phyloP scores from a whole-genome alignment of 2,113 vertebrate species.

The Callithrix jacchus region DNA sequence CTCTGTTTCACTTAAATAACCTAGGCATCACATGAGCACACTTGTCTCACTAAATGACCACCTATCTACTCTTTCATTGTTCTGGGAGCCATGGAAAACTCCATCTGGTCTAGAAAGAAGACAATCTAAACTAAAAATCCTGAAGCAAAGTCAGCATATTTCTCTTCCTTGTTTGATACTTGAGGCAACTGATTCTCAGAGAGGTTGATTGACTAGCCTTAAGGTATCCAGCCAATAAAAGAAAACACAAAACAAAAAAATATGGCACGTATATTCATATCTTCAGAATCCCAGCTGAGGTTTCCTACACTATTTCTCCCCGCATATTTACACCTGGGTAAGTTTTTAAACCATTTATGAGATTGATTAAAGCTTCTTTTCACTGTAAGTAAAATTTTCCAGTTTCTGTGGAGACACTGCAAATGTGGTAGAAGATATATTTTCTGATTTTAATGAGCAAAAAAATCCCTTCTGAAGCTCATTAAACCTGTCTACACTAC shows the following conservation, averaged over 20 bases:
- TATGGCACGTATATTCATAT: background rate
- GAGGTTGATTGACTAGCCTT: background rate
- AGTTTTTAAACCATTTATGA: background rate
- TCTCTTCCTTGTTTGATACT: background rate
- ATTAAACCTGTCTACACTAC: conserved; percentile 51
- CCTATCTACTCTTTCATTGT: background rate
- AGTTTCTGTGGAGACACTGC: background rate
- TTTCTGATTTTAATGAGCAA: conserved; percentile 63
- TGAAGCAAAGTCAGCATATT: background rate
- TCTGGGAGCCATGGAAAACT: background rate
- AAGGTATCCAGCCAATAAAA: background rate
- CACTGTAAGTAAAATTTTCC: conserved; percentile 18
- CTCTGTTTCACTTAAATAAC: background rate
- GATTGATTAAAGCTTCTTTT: background rate
- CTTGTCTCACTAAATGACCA: background rate
- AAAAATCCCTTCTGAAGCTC: conserved; percentile 16
- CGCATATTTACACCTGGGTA: background rate
- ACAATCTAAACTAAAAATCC: background rate
- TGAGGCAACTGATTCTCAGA: background rate
- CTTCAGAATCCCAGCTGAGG: background rate
- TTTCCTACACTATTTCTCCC: background rate
- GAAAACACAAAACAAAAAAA: background rate
- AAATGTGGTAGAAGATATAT: background rate
- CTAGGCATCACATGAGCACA: background rate
- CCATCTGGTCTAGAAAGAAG: background rate